phyloP scores from a whole-genome alignment of 2,113 vertebrate genomes.

The Salvelinus namaycush region DNA sequence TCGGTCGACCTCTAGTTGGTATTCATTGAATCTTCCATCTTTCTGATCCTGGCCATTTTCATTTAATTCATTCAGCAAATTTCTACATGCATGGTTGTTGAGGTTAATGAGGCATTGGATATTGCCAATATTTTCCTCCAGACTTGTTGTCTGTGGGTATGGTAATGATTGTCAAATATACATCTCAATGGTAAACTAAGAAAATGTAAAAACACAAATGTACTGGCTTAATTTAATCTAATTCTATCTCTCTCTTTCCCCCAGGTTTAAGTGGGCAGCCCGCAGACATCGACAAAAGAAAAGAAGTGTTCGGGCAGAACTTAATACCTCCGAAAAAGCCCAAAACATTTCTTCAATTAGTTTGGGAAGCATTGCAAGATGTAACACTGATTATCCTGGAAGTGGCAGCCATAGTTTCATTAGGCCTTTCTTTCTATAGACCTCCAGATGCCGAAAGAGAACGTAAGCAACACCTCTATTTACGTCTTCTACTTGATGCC shows the following conservation, averaged over 20 bases:
- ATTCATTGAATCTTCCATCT: background rate
- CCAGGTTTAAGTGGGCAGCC: conserved; percentile 95
- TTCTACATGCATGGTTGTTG: background rate
- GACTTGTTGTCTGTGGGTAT: background rate
- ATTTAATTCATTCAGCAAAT: background rate
- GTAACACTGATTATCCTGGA: conserved; percentile 99
- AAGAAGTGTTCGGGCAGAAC: conserved; percentile 93
- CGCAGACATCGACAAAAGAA: conserved; percentile 94
- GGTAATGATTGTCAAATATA: background rate
- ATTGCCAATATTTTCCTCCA: background rate
- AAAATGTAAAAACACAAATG: background rate
- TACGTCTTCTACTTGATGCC: background rate
- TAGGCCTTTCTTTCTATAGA: conserved; percentile 99
- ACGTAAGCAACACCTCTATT: conserved; percentile 74
- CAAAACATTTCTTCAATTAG: conserved; percentile 99
- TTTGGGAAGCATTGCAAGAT: conserved; percentile 99
- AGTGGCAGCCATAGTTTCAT: conserved; percentile 98
- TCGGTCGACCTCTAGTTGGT: background rate
- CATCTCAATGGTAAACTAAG: background rate
- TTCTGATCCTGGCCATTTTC: background rate
- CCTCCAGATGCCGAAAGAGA: conserved; percentile 88
- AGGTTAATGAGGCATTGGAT: background rate
- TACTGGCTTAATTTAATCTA: background rate
- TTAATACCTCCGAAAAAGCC: conserved; percentile 99
- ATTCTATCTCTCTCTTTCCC: conserved; percentile 32